Base-by-base conservation (phyloP, 1,140 invertebrate species). In the Drosophila navojoa region DNA sequence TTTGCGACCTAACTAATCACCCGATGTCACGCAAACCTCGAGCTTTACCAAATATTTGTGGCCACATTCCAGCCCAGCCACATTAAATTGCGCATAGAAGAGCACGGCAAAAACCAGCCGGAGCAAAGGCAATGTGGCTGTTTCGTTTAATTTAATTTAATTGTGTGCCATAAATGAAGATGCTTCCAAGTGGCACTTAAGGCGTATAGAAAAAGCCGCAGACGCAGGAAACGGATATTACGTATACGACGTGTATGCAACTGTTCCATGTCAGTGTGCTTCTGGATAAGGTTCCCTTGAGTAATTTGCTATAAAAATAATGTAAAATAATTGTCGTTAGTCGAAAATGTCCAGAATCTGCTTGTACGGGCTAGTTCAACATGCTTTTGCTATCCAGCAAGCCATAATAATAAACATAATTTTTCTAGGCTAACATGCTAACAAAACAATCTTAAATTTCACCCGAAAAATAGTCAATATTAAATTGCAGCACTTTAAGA, bases 281-380 rank as follows among this genome's bases (percentile, higher is more conserved):
- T 40, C 11, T 11, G 32, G 45, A 13, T 45, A 44, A 47, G 29
- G 13, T 49, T 63, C 60, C 29, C 44, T 64, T 47, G 68, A 71
- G 69, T 76, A 82, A 77, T 82, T 82, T 82, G 47, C 82, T 89
- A 87, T 73, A 74, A 87, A 79, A 82, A 86, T 87, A 87, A 87
- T 82, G 82, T 79, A 79, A 82, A 89, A 87, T 82, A 89, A 87
- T 89, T 77, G 75, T 54, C 29, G 25, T 55, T 73, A 16, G 68
- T 47, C 73, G 22, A n/a, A 29, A 64, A 29, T 44, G 15, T 22
- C 53, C 49, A 40, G 1, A 5, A 19, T 10, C 25, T 53, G 29
- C 10, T 54, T 10, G 7, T 19, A 35, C 9, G 15, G 52, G 15
- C 52, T 32, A 29, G 27, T 35, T 32, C 4, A 32, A 27, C 45